Evolutionary conservation across 2,113 vertebrate species (phyloP).

Genomic region (Apteryx owenii): DNA sequence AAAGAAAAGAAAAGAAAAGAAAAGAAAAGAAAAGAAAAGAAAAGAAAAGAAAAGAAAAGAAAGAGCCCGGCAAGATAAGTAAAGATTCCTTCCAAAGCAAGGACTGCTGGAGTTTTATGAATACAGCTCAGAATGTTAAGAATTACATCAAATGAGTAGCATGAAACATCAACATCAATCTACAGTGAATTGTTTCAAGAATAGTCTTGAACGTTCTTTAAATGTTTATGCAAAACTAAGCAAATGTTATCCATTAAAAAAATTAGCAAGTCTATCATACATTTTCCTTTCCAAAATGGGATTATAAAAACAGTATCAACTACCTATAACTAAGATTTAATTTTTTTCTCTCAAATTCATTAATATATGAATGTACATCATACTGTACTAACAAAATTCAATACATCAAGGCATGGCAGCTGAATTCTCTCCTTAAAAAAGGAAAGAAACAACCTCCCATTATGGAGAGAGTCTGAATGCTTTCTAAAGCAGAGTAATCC

Average conservation of each 20-base stretch:
- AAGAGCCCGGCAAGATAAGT: not conserved
- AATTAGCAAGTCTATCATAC: not conserved
- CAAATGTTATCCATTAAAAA: not conserved
- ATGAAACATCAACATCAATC: not conserved
- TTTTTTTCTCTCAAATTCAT: not conserved
- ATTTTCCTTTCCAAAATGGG: not conserved
- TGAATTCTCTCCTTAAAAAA: not conserved
- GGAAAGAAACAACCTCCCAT: not conserved
- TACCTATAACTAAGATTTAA: not conserved
- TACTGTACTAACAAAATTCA: not conserved
- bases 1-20: no score
- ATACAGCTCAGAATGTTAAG: not conserved
- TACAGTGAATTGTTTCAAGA: not conserved
- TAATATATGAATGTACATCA: not conserved
- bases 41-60: no score
- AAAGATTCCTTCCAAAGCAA: not conserved
- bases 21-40: no score
- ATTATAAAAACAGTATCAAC: not conserved
- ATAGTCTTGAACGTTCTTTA: not conserved
- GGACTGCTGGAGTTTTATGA: not conserved
- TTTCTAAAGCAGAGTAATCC: slow-evolving; percentile 37
- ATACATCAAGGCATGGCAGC: not conserved
- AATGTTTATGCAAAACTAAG: not conserved
- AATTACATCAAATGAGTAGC: not conserved
- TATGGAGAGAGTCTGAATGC: not conserved